These are phyloP conservation scores for Pseudopleuronectes americanus DNA, from an alignment of 2,797 vertebrate genomes.

Conservation along the genomic window DNA sequence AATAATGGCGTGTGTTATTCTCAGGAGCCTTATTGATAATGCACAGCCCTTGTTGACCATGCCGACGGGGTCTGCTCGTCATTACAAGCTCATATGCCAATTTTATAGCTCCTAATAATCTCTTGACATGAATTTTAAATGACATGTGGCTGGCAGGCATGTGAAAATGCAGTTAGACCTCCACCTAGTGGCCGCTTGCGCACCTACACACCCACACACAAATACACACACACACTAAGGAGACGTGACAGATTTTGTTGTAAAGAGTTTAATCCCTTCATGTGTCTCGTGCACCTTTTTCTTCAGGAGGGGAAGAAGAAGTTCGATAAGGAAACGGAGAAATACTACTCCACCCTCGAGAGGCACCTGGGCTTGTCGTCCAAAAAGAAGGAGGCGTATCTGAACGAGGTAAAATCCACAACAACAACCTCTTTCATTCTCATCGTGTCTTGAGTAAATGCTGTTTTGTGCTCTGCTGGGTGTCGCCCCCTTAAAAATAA, in stretches of 20 bases:
- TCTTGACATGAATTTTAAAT: slow-evolving; percentile 50
- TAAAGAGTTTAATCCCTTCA: slow-evolving; percentile 20
- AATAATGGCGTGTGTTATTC: slow-evolving; percentile 16
- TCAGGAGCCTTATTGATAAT: slow-evolving; percentile 43
- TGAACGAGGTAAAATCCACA: slow-evolving; percentile 92
- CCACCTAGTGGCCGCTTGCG: slow-evolving; percentile 75
- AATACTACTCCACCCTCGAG: slow-evolving; percentile 96
- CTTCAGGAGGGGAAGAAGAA: slow-evolving; percentile 96
- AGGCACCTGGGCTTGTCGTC: slow-evolving; percentile 97
- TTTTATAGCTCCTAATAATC: slow-evolving; percentile 64
- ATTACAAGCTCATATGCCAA: slow-evolving; percentile 47
- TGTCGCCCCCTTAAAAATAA: slow-evolving; percentile 30
- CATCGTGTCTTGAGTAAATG: slow-evolving; percentile 51
- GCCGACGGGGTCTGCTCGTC: slow-evolving; percentile 38
- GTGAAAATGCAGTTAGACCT: slow-evolving; percentile 61
- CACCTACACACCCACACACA: slow-evolving; percentile 14
- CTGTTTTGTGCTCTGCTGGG: slow-evolving; percentile 37
- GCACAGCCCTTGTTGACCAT: slow-evolving; percentile 38
- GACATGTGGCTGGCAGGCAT: slow-evolving; percentile 13
- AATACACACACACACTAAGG: slow-evolving; percentile 9
- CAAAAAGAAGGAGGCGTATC: slow-evolving; percentile 97
- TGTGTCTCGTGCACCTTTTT: slow-evolving; percentile 36
- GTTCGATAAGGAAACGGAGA: slow-evolving; percentile 99
- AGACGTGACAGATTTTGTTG: slow-evolving; percentile 9
- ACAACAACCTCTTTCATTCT: slow-evolving; percentile 42